Conservation (phyloP, 1,140 invertebrate species). For the Drosophila guanche region DNA sequence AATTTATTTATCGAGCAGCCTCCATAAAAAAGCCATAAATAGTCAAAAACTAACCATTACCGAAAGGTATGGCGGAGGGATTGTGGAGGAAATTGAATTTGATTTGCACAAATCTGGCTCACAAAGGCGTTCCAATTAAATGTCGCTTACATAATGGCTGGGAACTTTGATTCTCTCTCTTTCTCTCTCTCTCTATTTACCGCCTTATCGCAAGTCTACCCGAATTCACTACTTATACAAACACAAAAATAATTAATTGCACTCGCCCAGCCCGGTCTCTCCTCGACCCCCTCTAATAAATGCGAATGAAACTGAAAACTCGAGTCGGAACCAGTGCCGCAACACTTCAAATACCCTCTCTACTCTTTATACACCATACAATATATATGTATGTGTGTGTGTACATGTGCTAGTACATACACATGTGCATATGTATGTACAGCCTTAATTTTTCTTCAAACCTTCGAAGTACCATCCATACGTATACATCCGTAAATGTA, state of each 20-base stretch:
- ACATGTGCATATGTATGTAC: too few relatives aligned
- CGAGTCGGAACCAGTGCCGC: slow-evolving; percentile 21
- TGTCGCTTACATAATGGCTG: slow-evolving; percentile 32
- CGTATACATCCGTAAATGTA: too few relatives aligned
- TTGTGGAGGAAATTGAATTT: slow-evolving; percentile 24
- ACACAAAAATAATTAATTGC: slow-evolving; percentile 60
- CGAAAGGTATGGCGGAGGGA: slow-evolving; percentile 3
- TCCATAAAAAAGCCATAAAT: too few relatives aligned
- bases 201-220: slow-evolving; percentile 31
- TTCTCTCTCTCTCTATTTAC: not conserved
- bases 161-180: not conserved
- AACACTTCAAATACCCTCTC: not conserved
- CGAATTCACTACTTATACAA: slow-evolving; percentile 30
- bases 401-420: too few relatives aligned
- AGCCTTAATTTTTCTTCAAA: too few relatives aligned
- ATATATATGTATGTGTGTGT: too few relatives aligned
- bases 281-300: slow-evolving; percentile 30
- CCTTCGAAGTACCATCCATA: too few relatives aligned
- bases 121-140: slow-evolving; percentile 36
- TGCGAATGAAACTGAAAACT: slow-evolving; percentile 50
- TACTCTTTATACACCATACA: too few relatives aligned
- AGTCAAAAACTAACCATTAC: slow-evolving; percentile 9
- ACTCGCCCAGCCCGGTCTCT: slow-evolving; percentile 25
- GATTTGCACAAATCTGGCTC: slow-evolving; percentile 15
- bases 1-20: too few relatives aligned